Percentiles rank a stretch among this genome's conserved stretches.
phyloP scores from a whole-genome alignment of 2,113 vertebrate species.

The Lepisosteus oculatus region DNA sequence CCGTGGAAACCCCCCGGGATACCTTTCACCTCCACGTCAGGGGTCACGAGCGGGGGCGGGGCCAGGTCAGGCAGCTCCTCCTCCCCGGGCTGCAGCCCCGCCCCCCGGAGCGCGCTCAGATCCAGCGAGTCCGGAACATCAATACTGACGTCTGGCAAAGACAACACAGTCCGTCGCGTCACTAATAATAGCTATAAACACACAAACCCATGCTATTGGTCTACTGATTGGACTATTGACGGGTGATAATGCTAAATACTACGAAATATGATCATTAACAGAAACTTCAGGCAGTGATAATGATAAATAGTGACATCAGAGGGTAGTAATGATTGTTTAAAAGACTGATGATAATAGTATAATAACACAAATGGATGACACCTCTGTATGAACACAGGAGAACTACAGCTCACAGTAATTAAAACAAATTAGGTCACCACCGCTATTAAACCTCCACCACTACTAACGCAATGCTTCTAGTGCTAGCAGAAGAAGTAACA shows the following conservation, averaged over 20 bases:
- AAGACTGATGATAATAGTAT: no score
- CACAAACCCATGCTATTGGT: neutral
- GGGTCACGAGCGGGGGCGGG: slow-evolving; percentile 91
- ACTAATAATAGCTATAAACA: neutral
- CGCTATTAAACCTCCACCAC: neutral
- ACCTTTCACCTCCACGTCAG: slow-evolving; percentile 98
- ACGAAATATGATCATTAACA: no score
- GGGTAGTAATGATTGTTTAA: no score
- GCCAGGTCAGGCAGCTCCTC: slow-evolving; percentile 96
- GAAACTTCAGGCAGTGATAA: no score
- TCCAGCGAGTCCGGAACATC: slow-evolving; percentile 95
- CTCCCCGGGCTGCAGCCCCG: slow-evolving; percentile 89
- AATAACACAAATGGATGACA: no score
- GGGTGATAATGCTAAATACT: no score
- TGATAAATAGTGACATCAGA: no score
- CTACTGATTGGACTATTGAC: no score
- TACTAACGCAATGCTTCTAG: no score
- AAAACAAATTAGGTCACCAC: neutral
- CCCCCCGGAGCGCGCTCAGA: slow-evolving; percentile 81
- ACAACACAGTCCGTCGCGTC: neutral
- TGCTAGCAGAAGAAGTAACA: neutral
- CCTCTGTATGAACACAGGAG: neutral
- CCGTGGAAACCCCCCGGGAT: slow-evolving; percentile 98
- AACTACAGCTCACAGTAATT: neutral
- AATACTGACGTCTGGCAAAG: slow-evolving; percentile 87